Evolutionary conservation across 2,888 invertebrate species (phyloP).

Genomic region (Euphydryas editha): DNA sequence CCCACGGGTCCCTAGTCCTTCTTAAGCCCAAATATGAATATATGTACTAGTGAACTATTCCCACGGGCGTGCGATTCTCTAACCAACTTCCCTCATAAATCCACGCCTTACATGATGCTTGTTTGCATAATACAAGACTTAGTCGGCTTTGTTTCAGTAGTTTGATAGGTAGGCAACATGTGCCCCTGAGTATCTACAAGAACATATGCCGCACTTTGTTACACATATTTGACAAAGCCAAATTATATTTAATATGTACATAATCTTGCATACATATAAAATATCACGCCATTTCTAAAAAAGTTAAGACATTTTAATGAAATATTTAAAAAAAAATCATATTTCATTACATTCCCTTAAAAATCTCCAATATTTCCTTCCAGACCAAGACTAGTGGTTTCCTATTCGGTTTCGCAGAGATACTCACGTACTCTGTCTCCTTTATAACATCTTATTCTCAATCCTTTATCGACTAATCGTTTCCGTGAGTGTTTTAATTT

Average conservation of each 20-base stretch:
- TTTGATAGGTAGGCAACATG: constrained; percentile 70
- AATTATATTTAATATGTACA: constrained; percentile 1
- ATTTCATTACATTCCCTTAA: no score
- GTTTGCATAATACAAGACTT: constrained; percentile 83
- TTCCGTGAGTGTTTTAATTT: no score
- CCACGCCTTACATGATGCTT: constrained; percentile 81
- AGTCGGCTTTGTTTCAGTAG: constrained; percentile 73
- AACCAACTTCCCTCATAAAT: constrained; percentile 81
- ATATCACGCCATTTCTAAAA: no score
- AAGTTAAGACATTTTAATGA: no score
- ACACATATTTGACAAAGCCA: constrained; percentile 1
- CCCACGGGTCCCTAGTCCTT: constrained; percentile 47
- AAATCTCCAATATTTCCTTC: no score
- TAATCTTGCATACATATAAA: background rate
- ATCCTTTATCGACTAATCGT: no score
- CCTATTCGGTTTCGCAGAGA: no score
- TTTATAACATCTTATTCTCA: no score
- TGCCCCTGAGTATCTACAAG: constrained; percentile 49
- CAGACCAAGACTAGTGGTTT: no score
- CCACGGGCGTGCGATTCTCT: constrained; percentile 69
- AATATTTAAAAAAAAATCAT: no score
- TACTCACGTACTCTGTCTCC: no score
- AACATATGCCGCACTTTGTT: constrained; percentile 40
- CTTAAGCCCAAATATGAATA: constrained; percentile 76
- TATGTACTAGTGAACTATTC: constrained; percentile 68